These are phyloP conservation scores for Sinella curviseta DNA, from an alignment of 1,140 invertebrate genomes.

Conservation along the genomic window DNA sequence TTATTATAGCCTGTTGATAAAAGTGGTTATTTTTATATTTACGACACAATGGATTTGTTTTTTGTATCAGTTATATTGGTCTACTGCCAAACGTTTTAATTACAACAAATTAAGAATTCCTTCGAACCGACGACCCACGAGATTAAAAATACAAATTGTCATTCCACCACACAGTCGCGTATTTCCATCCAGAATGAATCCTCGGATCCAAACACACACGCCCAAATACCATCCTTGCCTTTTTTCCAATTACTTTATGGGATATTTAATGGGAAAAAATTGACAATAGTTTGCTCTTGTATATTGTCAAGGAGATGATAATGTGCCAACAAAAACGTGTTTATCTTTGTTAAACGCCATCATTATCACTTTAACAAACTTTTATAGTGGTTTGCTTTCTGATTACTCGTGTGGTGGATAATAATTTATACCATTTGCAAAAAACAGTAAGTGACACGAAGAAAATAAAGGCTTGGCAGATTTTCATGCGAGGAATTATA, in stretches of 20 bases:
- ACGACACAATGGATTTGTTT: neutral
- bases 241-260: neutral
- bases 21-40: too few species aligned
- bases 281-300: neutral
- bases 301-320: neutral
- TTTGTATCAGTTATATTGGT: neutral
- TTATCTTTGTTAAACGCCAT: neutral
- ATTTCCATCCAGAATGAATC: neutral
- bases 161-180: neutral
- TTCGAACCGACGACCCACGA: neutral
- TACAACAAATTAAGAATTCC: conserved; percentile 19
- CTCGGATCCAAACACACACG: neutral
- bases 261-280: neutral
- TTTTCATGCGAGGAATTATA: too few species aligned
- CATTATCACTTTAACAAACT: too few species aligned
- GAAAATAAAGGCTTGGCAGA: too few species aligned
- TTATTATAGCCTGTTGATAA: too few species aligned
- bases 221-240: neutral
- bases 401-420: too few species aligned
- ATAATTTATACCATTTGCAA: too few species aligned
- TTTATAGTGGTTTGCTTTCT: too few species aligned
- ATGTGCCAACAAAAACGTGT: neutral
- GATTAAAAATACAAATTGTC: conserved; percentile 12
- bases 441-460: too few species aligned
- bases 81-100: neutral